Conservation (phyloP, 2,113 vertebrate species). For the Tachysurus fulvidraco region DNA sequence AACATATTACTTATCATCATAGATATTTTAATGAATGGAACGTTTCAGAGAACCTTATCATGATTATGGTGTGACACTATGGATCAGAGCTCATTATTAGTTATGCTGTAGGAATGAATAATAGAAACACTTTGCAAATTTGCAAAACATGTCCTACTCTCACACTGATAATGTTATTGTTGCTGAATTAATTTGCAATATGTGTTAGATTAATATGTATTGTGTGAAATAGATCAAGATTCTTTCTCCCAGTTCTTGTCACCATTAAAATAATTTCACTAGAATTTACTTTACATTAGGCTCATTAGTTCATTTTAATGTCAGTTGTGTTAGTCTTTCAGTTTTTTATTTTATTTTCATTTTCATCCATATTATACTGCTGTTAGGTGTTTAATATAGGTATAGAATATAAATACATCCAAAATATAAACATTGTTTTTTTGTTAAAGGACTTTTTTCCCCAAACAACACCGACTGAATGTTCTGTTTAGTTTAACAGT, state of each 20-base stretch:
- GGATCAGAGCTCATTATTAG: background rate
- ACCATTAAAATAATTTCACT: background rate
- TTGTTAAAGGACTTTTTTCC: background rate
- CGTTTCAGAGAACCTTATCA: background rate
- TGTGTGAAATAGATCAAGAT: background rate
- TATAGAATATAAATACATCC: background rate
- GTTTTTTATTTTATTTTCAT: background rate
- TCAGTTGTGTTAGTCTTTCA: background rate
- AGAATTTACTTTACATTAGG: background rate
- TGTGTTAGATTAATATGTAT: background rate
- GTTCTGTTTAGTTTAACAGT: background rate
- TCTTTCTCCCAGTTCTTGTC: background rate
- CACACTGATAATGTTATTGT: background rate
- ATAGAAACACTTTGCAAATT: background rate
- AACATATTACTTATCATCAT: background rate
- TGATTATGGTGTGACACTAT: background rate
- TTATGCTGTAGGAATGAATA: background rate
- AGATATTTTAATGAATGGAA: background rate
- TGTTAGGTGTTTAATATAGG: background rate
- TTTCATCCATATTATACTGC: background rate
- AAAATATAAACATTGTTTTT: background rate
- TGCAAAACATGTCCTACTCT: background rate
- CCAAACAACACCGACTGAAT: background rate
- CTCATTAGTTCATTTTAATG: background rate
- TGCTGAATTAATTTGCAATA: slow-evolving; percentile 19